Conservation (phyloP, 2,888 invertebrate genomes). For the Epirrita christyi region DNA sequence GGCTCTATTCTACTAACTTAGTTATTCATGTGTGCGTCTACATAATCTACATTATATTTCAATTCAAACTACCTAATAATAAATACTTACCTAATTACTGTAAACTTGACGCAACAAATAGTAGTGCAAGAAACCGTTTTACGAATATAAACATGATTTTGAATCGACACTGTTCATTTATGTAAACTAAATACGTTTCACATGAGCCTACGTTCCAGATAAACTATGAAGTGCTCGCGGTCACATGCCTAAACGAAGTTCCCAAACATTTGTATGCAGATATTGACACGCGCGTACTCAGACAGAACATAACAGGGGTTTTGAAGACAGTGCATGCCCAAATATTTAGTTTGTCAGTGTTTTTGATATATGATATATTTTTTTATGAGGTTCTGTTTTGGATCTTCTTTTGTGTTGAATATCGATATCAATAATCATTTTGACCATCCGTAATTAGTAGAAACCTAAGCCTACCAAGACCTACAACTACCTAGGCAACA, state of each 20-base stretch:
- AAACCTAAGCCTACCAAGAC: too few relatives aligned
- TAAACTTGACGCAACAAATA: conserved; percentile 7
- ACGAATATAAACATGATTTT: conserved; percentile 11
- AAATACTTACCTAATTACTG: not conserved
- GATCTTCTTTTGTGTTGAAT: too few relatives aligned
- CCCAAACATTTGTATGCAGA: conserved; percentile 76
- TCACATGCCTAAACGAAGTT: conserved; percentile 51
- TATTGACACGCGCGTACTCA: conserved; percentile 43
- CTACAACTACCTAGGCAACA: too few relatives aligned
- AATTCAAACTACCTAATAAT: not conserved
- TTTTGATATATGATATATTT: not conserved
- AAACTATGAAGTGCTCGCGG: conserved; percentile 41
- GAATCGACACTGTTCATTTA: conserved; percentile 10
- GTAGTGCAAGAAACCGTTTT: conserved; percentile 11
- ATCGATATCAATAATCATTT: too few relatives aligned
- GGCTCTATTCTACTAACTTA: too few relatives aligned
- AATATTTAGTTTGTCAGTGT: conserved; percentile 22
- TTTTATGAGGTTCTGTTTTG: too few relatives aligned
- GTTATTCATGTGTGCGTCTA: not conserved
- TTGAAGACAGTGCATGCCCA: conserved; percentile 15
- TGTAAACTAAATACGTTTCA: conserved; percentile 22
- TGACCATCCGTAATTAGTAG: too few relatives aligned
- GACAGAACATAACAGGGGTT: conserved; percentile 20
- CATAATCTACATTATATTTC: not conserved
- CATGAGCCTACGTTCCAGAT: conserved; percentile 36